Percentiles rank a stretch among this genome's conserved stretches.
Evolutionary conservation across 2,888 invertebrate species (phyloP).

Genomic region (Drosophila nigricruria): DNA sequence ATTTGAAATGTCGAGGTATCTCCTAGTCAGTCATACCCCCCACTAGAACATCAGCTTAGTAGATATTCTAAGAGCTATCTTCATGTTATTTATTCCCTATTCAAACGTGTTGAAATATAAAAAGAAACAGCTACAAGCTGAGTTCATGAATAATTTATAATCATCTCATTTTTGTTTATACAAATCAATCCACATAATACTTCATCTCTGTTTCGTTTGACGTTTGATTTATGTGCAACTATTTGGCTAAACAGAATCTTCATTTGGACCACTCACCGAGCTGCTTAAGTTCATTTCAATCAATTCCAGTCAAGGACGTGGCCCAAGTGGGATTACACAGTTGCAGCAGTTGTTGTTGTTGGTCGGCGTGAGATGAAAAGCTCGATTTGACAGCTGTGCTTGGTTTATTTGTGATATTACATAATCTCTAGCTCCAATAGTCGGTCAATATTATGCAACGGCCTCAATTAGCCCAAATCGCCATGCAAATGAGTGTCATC

Average conservation of each 20-base stretch:
- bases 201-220: neutral
- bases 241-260: conserved; percentile 36
- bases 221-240: conserved; percentile 22
- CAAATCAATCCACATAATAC: conserved; percentile 8
- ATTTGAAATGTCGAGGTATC: too few relatives aligned
- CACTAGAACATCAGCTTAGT: neutral
- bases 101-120: neutral
- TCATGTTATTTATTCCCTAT: neutral
- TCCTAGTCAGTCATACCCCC: neutral
- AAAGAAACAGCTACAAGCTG: neutral
- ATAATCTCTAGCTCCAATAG: conserved; percentile 48
- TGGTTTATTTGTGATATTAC: conserved; percentile 70
- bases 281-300: neutral
- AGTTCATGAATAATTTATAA: conserved; percentile 56
- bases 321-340: conserved; percentile 53
- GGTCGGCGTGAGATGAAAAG: conserved; percentile 39
- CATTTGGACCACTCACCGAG: conserved; percentile 10
- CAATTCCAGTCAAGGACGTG: conserved; percentile 42
- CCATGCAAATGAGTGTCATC: conserved; percentile 68
- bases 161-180: neutral
- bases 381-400: conserved; percentile 33
- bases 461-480: conserved; percentile 67
- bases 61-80: neutral
- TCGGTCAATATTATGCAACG: conserved; percentile 76
- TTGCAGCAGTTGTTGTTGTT: conserved; percentile 25